A percentile compares a stretch with the other conserved stretches of the same genome.
Conservation (phyloP, 2,888 invertebrate genomes). For the Ormyrus labotus region DNA sequence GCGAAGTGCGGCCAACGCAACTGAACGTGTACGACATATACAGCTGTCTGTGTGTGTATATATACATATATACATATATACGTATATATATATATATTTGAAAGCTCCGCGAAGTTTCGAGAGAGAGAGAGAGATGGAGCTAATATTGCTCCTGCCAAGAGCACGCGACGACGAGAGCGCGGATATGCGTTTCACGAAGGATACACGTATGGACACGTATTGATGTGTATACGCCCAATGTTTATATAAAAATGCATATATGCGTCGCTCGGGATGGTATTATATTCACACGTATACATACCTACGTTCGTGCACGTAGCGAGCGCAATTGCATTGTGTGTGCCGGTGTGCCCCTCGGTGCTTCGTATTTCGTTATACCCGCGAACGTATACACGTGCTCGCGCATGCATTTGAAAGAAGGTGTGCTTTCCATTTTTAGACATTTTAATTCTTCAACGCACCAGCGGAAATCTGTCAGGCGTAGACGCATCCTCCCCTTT, state of each 20-base stretch:
- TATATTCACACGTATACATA: constrained; percentile 48
- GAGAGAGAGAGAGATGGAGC: not conserved
- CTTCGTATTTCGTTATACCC: constrained; percentile 29
- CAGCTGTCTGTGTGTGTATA: constrained; percentile 1
- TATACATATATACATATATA: not conserved
- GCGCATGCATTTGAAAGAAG: constrained; percentile 35
- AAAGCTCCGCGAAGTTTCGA: constrained; percentile 11
- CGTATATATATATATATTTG: constrained; percentile 8
- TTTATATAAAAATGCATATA: constrained; percentile 23
- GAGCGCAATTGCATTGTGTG: constrained; percentile 48
- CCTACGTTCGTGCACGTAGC: constrained; percentile 53
- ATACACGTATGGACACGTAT: no score
- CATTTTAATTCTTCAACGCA: no score
- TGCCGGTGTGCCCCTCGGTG: constrained; percentile 45
- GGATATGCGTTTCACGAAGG: not conserved
- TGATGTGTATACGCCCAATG: not conserved
- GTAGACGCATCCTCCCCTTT: no score
- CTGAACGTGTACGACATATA: constrained; percentile 7
- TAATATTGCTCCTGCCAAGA: constrained; percentile 36
- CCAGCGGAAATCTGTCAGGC: no score
- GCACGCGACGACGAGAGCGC: not conserved
- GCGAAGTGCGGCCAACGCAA: constrained; percentile 57
- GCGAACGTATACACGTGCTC: not conserved
- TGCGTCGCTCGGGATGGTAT: constrained; percentile 17
- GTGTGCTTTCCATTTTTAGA: constrained; percentile 19